A percentile compares a stretch with the other conserved stretches of the same genome.
These are phyloP conservation scores for Pseudotriccus pelzelni DNA, from an alignment of 2,797 vertebrate genomes.

Conservation along the genomic window DNA sequence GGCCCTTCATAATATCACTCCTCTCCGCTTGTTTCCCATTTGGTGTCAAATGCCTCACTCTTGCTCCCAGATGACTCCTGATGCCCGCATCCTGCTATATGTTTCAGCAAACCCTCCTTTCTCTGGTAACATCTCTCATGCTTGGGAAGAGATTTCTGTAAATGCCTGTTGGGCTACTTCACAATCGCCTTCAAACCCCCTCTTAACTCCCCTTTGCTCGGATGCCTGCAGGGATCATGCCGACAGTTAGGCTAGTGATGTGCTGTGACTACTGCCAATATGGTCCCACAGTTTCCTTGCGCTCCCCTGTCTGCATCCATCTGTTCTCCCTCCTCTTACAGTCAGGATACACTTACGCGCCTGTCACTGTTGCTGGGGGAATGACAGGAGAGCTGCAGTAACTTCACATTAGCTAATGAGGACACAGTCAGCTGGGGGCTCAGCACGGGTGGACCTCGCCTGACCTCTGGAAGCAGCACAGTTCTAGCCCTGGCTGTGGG, in stretches of 20 bases:
- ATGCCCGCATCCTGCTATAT: accelerated
- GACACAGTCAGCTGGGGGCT: accelerated
- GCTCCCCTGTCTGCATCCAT: not conserved
- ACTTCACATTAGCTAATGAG: not conserved
- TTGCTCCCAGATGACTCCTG: not conserved
- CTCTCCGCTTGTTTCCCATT: not conserved
- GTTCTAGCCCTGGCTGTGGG: not conserved
- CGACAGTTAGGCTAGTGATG: not conserved
- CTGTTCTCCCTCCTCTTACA: not conserved
- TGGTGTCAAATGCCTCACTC: not conserved
- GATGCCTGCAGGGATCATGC: not conserved
- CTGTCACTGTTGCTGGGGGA: not conserved
- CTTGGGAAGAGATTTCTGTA: not conserved
- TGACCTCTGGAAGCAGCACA: not conserved
- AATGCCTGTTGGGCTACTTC: not conserved
- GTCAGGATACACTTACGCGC: not conserved
- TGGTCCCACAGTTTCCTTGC: not conserved
- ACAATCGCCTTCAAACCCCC: not conserved
- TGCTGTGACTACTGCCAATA: slow-evolving; percentile 2
- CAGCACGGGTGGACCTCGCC: accelerated
- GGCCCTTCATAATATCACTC: not conserved
- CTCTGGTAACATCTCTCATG: accelerated
- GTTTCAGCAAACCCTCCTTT: not conserved
- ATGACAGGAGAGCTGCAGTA: not conserved
- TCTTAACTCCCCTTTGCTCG: not conserved